phyloP scores from a whole-genome alignment of 2,888 invertebrate genomes.

The Apamea monoglypha region DNA sequence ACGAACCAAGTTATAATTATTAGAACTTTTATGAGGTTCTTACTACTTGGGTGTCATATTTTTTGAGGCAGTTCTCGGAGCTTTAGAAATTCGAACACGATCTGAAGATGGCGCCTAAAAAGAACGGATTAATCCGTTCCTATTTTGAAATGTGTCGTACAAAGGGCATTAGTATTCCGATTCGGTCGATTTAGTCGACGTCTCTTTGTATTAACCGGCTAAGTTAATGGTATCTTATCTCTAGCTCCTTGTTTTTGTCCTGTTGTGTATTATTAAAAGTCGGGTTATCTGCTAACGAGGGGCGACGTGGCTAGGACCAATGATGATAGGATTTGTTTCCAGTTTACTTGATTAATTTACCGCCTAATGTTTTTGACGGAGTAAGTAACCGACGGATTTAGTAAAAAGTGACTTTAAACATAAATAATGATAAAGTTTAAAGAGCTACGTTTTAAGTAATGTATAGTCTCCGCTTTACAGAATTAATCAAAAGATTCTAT shows the following conservation, averaged over 20 bases:
- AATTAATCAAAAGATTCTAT: slow-evolving; percentile 27
- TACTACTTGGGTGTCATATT: neutral
- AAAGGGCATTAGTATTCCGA: slow-evolving; percentile 65
- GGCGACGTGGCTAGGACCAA: slow-evolving; percentile 71
- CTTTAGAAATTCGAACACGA: slow-evolving; percentile 17
- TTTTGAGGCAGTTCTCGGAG: neutral
- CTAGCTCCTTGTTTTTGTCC: slow-evolving; percentile 80
- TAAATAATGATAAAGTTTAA: slow-evolving; percentile 55
- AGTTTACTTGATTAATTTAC: slow-evolving; percentile 70
- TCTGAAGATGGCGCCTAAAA: slow-evolving; percentile 37
- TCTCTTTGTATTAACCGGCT: slow-evolving; percentile 83
- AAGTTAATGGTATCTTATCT: slow-evolving; percentile 87
- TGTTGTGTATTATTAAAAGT: slow-evolving; percentile 83
- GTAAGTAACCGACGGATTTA: slow-evolving; percentile 38
- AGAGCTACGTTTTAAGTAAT: slow-evolving; percentile 32
- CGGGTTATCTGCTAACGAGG: slow-evolving; percentile 80
- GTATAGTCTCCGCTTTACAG: slow-evolving; percentile 35
- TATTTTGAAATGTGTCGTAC: slow-evolving; percentile 62
- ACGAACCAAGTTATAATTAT: neutral
- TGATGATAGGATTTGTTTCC: slow-evolving; percentile 68
- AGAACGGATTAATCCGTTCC: slow-evolving; percentile 46
- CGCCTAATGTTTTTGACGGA: slow-evolving; percentile 67
- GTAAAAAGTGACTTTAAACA: slow-evolving; percentile 39
- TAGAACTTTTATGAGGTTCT: neutral
- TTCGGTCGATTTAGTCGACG: slow-evolving; percentile 80